Evolutionary conservation across 2,888 invertebrate genomes (phyloP), one percentile per base, ranked within the genome.

Genomic region (Cerceris ruficornis): DNA sequence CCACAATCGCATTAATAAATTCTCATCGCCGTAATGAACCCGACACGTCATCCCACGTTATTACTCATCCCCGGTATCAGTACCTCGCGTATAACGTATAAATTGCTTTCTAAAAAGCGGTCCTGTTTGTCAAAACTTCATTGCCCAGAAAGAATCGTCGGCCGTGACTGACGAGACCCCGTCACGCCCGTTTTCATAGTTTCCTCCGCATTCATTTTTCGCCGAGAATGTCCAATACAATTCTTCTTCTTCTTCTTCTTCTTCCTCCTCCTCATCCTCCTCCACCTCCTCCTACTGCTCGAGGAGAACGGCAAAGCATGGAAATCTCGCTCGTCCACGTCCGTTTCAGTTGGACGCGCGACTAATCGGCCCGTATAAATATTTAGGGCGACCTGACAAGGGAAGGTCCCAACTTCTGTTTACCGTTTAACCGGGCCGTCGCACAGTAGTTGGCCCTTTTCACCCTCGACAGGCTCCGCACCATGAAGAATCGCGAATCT

Each of bases 361-460:
- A 85, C 88, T 87, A 87, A 88, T 88, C 86, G 86, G 61, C 46
- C 74, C 81, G 81, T 81, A 84, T 86, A 88, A 88, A 88, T 87
- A 88, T 88, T 86, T 88, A 84, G 83, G 79, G 64, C 85, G 80
- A 65, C 75, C 69, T 59, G 54, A 66, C 55, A 39, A 58, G 28
- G 49, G 39, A 54, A 74, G 57, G 69, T 73, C 68, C 58, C 15
- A 7, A 52, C 71, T 77, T 72, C 67, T 79, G 69, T 76, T 75
- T 75, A 62, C 77, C 75, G 65, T 79, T 80, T 75, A 77, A 80
- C 62, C 64, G 59, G 57, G 43, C 78, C 73, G 79, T 80, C 77
- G 77, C 81, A 83, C 80, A 81, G 86, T 83, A 84, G 86, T 88
- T 82, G 77, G 62, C 62, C 73, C 77, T 76, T 86, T 81, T 77